Evolutionary conservation across 2,888 invertebrate species (phyloP), one percentile per base, ranked within the genome.

Genomic region (Erynnis tages): DNA sequence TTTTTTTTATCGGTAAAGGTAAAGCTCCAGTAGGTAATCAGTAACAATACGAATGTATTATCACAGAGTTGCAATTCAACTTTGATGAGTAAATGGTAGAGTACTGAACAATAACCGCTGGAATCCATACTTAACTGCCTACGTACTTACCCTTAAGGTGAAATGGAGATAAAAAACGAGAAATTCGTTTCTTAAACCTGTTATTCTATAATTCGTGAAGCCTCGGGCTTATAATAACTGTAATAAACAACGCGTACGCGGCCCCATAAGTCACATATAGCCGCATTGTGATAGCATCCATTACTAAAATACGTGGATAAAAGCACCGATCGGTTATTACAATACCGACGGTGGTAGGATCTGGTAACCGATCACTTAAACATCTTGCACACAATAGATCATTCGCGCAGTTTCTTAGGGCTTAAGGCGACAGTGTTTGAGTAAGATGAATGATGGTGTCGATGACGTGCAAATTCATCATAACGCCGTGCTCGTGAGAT

Each of bases 141-240:
- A 32, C 44, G 35, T 54, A 44, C 54, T 50, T 49, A 54, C 54
- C 62, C 61, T 60, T 60, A 54, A 57, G 61, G 65, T 60, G 60
- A 56, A 57, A 57, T 59, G 49, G 44, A 55, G 57, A 62, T 66
- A 66, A 67, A 69, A 68, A 69, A 63, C 53, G 49, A 62, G 58
- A 50, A 54, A 60, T 61, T 61, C 54, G 53, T 59, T 55, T 56
- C 57, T 47, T 54, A 56, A 45, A 62, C 62, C 60, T 57, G 65
- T 66, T 71, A 65, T 79, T 76, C 72, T 74, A 73, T 76, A 79
- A 79, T 79, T 79, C 76, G 76, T 69, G 71, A 63, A 53, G 75
- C 80, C 73, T 60, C 61, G 52, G 68, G 80, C 77, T 54, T 52
- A 60, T 84, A 85, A 85, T 85, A 79, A 82, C 82, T 71, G 82